Evolutionary conservation across 2,113 vertebrate genomes (phyloP).

Genomic region (Synodontis membranacea): DNA sequence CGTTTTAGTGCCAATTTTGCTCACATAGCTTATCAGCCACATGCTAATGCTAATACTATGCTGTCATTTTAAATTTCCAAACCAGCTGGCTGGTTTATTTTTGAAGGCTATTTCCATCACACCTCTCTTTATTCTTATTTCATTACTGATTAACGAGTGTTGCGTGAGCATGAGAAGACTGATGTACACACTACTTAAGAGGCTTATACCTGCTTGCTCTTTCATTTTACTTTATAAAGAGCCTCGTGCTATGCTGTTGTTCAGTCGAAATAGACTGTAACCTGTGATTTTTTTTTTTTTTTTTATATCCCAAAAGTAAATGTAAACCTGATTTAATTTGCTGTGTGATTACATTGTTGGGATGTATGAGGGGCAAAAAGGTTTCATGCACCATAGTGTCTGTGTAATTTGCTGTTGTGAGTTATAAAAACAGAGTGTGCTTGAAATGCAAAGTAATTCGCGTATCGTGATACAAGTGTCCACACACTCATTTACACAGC

Average conservation of each 20-base stretch:
- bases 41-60: constrained; percentile 15
- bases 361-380: constrained; percentile 17
- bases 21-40: constrained; percentile 16
- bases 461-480: not conserved
- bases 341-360: constrained; percentile 36
- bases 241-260: constrained; percentile 48
- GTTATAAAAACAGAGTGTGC: not conserved
- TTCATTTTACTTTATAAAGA: constrained; percentile 20
- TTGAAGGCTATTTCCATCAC: not conserved
- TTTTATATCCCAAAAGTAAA: constrained; percentile 17
- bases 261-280: constrained; percentile 55
- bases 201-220: constrained; percentile 43
- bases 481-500: not conserved
- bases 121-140: constrained; percentile 16
- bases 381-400: constrained; percentile 22
- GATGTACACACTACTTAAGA: constrained; percentile 35
- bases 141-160: constrained; percentile 22
- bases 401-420: constrained; percentile 28
- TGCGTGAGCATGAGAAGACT: constrained; percentile 36
- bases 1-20: constrained; percentile 10
- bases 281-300: constrained; percentile 48
- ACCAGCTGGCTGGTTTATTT: constrained; percentile 70
- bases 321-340: constrained; percentile 41
- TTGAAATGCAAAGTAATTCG: constrained; percentile 16
- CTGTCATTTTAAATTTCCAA: constrained; percentile 49